Conservation (phyloP, 2,797 vertebrate genomes). For the Rhodeus uyekii region DNA sequence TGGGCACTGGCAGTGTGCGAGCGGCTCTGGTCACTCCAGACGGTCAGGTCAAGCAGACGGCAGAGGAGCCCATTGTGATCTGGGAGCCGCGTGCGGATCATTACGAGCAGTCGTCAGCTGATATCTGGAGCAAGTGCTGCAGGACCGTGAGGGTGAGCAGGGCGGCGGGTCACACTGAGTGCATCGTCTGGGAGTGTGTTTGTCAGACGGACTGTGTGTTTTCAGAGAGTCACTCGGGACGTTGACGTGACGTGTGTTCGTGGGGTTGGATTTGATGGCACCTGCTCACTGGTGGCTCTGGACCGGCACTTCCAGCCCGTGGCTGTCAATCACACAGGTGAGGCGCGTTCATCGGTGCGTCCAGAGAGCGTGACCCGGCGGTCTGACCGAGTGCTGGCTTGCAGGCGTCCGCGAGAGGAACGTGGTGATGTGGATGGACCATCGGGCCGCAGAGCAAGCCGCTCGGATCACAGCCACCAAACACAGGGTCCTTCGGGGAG, state of each 20-base stretch:
- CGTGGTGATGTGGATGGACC: constrained; percentile 98
- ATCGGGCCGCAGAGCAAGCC: constrained; percentile 87
- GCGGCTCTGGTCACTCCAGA: constrained; percentile 85
- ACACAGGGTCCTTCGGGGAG: constrained; percentile 80
- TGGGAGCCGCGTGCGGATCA: constrained; percentile 87
- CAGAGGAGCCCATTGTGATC: constrained; percentile 81
- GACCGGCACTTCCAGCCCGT: constrained; percentile 85
- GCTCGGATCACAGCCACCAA: constrained; percentile 80
- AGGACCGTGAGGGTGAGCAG: constrained; percentile 84
- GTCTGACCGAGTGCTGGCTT: not conserved
- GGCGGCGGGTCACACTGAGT: no score
- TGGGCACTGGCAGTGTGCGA: constrained; percentile 90
- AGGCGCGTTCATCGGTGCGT: not conserved
- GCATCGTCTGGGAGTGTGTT: no score
- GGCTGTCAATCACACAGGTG: constrained; percentile 85
- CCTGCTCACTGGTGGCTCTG: constrained; percentile 93
- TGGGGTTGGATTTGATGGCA: constrained; percentile 93
- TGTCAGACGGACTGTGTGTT: not conserved
- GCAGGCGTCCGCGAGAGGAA: constrained; percentile 83
- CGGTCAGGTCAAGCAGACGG: constrained; percentile 76
- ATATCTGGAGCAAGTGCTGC: constrained; percentile 93
- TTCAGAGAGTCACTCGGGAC: constrained; percentile 79
- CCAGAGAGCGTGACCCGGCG: no score
- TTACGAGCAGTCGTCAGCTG: constrained; percentile 89
- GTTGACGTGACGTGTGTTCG: constrained; percentile 76